Percentiles rank a stretch among this genome's conserved stretches.
These are phyloP conservation scores for Pseudomyrmex dendroicus DNA, from an alignment of 1,140 invertebrate species.

Conservation along the genomic window DNA sequence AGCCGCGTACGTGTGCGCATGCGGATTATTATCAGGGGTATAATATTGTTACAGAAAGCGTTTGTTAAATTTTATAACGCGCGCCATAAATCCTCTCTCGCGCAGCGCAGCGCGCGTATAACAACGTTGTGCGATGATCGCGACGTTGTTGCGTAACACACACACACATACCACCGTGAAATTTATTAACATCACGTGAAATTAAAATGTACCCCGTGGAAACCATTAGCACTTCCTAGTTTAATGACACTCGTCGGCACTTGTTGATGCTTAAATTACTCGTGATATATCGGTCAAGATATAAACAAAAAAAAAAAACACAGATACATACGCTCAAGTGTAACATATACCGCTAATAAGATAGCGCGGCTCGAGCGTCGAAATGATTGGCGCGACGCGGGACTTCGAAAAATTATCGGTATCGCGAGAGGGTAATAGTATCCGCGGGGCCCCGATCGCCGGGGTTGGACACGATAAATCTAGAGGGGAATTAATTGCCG, in stretches of 20 bases:
- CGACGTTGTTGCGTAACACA: background rate
- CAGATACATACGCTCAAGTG: too few relatives aligned
- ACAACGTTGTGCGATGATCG: slow-evolving; percentile 4
- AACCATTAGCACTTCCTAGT: background rate
- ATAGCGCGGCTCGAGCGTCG: slow-evolving; percentile 61
- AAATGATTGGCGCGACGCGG: slow-evolving; percentile 65
- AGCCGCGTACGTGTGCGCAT: background rate
- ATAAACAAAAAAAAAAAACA: background rate
- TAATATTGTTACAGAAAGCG: slow-evolving; percentile 21
- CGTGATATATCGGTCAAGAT: background rate
- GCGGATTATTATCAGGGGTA: slow-evolving; percentile 13
- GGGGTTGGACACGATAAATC: slow-evolving; percentile 82
- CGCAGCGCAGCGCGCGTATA: background rate
- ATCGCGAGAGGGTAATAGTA: slow-evolving; percentile 74
- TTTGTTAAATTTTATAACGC: slow-evolving; percentile 37
- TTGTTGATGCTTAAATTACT: slow-evolving; percentile 14
- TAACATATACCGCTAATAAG: background rate
- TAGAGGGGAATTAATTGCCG: slow-evolving; percentile 83
- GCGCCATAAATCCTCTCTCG: background rate
- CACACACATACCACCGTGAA: background rate
- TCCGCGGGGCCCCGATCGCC: slow-evolving; percentile 69
- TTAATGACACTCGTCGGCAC: slow-evolving; percentile 15
- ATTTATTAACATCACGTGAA: slow-evolving; percentile 31
- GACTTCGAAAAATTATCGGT: slow-evolving; percentile 64
- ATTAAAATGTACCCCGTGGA: slow-evolving; percentile 31